Evolutionary conservation across 2,888 invertebrate species (phyloP).

Genomic region (Melanophora roralis): DNA sequence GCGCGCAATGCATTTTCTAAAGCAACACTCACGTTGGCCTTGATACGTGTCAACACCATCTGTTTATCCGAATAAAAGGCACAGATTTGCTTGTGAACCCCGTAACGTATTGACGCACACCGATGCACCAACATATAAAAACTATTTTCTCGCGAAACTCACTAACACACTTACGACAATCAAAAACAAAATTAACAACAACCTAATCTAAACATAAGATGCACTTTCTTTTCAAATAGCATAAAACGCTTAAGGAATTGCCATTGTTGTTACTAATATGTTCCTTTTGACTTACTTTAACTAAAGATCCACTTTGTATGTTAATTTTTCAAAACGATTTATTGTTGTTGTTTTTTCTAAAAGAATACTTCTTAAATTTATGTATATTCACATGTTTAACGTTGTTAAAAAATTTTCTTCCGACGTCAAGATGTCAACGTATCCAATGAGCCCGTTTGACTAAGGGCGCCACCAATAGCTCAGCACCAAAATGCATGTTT

Average conservation of each 20-base stretch:
- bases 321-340: too few relatives aligned
- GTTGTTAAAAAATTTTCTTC: constrained; percentile 13
- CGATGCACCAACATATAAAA: neutral
- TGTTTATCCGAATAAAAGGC: too few relatives aligned
- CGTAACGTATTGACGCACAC: neutral
- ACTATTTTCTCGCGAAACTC: neutral
- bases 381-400: constrained; percentile 19
- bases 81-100: too few relatives aligned
- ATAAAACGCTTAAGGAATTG: too few relatives aligned
- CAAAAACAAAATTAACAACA: neutral
- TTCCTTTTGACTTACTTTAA: neutral
- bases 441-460: constrained; percentile 71
- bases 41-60: constrained; percentile 71
- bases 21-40: constrained; percentile 67
- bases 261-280: too few relatives aligned
- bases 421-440: constrained; percentile 68
- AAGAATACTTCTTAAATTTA: too few relatives aligned
- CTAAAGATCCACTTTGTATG: neutral
- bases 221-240: too few relatives aligned
- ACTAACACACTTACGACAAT: neutral
- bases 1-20: constrained; percentile 55
- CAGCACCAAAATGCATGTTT: constrained; percentile 45
- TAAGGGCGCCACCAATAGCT: constrained; percentile 61
- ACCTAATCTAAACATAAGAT: neutral
- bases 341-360: too few relatives aligned